These are phyloP conservation scores for Delichon dasypus DNA, from an alignment of 2,797 vertebrate species.

Conservation along the genomic window DNA sequence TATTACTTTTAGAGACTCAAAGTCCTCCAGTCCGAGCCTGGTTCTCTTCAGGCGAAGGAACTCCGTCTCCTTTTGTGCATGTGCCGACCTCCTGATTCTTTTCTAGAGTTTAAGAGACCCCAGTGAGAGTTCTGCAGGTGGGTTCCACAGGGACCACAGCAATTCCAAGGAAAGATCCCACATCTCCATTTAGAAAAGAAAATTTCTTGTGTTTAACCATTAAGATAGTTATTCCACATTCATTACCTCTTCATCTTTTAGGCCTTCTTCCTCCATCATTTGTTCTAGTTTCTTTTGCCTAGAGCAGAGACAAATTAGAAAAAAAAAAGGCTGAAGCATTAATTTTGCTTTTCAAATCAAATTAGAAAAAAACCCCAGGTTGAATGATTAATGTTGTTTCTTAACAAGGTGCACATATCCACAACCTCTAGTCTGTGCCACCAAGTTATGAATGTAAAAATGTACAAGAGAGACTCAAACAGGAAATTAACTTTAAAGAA, in stretches of 20 bases:
- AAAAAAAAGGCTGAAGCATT: neutral
- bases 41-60: slow-evolving; percentile 98
- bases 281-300: slow-evolving; percentile 98
- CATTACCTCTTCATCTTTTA: slow-evolving; percentile 95
- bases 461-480: neutral
- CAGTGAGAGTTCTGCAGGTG: neutral
- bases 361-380: neutral
- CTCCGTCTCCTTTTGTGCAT: slow-evolving; percentile 95
- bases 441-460: neutral
- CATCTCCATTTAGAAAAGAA: neutral
- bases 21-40: slow-evolving; percentile 94
- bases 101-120: slow-evolving; percentile 78
- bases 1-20: slow-evolving; percentile 98
- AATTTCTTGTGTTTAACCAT: neutral
- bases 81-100: slow-evolving; percentile 89
- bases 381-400: neutral
- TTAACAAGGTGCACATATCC: neutral
- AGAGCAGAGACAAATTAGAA: slow-evolving; percentile 28
- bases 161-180: neutral
- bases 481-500: neutral
- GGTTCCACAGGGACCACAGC: neutral
- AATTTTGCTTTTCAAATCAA: neutral
- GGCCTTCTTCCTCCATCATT: slow-evolving; percentile 98
- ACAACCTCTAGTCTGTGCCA: neutral
- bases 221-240: neutral